phyloP scores from a whole-genome alignment of 2,888 invertebrate genomes.

The Tholera decimalis region DNA sequence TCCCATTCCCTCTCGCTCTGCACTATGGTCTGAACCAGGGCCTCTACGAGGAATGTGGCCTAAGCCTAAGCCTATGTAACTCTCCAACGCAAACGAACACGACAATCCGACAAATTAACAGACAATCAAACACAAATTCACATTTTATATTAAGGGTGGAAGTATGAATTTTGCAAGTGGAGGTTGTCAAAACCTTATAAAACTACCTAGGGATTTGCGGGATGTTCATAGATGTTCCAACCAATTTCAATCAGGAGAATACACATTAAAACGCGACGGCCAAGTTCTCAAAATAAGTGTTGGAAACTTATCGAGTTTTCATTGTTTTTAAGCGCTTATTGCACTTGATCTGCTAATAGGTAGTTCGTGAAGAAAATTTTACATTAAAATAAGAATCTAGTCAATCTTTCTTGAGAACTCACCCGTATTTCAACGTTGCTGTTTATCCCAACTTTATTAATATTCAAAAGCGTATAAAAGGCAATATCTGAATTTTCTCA shows the following conservation, averaged over 20 bases:
- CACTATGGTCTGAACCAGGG: too few species aligned
- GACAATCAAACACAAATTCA: too few species aligned
- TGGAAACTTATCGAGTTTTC: neutral
- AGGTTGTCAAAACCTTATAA: neutral
- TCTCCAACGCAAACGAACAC: too few species aligned
- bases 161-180: neutral
- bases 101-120: too few species aligned
- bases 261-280: neutral
- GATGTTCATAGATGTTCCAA: neutral
- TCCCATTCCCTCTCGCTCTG: too few species aligned
- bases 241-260: neutral
- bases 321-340: constrained; percentile 1
- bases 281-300: neutral
- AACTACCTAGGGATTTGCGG: neutral
- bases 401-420: neutral
- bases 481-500: too few species aligned
- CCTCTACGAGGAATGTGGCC: too few species aligned
- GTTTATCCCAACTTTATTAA: too few species aligned
- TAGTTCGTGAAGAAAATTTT: constrained; percentile 4
- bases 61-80: too few species aligned
- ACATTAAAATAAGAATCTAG: neutral
- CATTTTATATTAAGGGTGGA: neutral
- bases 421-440: neutral
- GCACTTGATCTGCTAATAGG: constrained; percentile 5
- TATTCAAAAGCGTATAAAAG: too few species aligned